Percentiles rank a stretch among this genome's conserved stretches.
Evolutionary conservation across 2,113 vertebrate species (phyloP).

Genomic region (Circaetus cinerascens): DNA sequence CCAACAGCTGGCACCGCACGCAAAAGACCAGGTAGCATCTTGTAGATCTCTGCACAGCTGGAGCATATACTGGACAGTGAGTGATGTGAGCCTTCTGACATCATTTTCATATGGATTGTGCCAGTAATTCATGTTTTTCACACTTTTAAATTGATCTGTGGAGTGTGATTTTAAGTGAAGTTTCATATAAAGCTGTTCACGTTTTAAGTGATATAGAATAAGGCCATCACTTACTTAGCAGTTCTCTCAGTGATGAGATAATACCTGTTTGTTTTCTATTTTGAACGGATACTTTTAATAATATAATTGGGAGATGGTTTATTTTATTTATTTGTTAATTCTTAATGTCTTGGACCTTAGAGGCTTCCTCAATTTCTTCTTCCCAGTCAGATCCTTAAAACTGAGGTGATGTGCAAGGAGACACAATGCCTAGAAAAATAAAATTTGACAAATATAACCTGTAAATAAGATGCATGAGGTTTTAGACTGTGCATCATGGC

Average conservation of each 20-base stretch:
- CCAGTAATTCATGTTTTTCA: neutral
- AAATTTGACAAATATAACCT: neutral
- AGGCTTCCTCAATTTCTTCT: neutral
- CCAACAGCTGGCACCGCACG: neutral
- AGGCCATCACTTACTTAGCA: neutral
- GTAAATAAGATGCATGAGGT: neutral
- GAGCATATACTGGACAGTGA: neutral
- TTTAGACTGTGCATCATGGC: neutral
- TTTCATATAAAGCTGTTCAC: neutral
- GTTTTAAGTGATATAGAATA: neutral
- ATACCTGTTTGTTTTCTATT: neutral
- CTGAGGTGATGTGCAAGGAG: neutral
- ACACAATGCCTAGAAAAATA: neutral
- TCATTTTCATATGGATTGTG: neutral
- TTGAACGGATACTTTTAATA: neutral
- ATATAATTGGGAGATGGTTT: neutral
- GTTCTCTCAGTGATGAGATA: neutral
- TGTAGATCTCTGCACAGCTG: neutral
- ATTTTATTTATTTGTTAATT: neutral
- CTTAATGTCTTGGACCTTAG: neutral
- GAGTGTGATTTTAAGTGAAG: neutral
- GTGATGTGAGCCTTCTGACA: neutral
- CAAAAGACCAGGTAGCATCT: neutral
- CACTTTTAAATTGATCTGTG: neutral
- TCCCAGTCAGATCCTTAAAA: neutral